Base-by-base conservation (phyloP, 2,888 invertebrate species). In the Emmelina monodactyla region DNA sequence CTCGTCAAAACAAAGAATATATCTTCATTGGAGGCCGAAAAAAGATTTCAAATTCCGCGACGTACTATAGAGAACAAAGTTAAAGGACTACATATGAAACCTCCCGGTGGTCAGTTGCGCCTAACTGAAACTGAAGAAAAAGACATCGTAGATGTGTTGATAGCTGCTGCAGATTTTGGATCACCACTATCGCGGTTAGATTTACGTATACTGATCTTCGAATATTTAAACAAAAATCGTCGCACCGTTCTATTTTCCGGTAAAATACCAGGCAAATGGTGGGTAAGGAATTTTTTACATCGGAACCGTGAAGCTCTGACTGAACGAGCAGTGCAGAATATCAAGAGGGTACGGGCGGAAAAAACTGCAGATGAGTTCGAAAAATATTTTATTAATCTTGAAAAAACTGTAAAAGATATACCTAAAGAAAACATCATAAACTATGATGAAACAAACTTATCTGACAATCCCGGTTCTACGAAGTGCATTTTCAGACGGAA, bases 371-470 rank as follows among this genome's bases (percentile, higher is more conserved):
- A 32, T 3, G 38, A 41, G 12, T 16, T 37, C 9, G 19, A 28
- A 25, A 4, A 37, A 10, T 34, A 39, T 15, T 33, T 22, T 13
- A 4, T 7, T 2, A 32, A 32, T 32, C 14, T 32, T 5, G 13
- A 22, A 9, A 4, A 5, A n/a, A 13, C 32, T 13, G 12, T 32
- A 7, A 11, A 22, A 22, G 32, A 13, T 14, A 13, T 32, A 4
- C 22, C 32, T 7, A 7, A 3, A 22, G 22, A 14, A 22, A 32
- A 32, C 14, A 19, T 32, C 11, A 22, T 28, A 5, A 33, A 33
- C n/a, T 16, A 33, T 12, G 47, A 50, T 28, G 47, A 50, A 31
- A 47, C 45, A 2, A 47, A 47, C 14, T 28, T 45, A 2, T 16
- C 33, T 1, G 47, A 50, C 16, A 28, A 47, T 22, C 45, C 46